Conservation (phyloP, 2,113 vertebrate species). For the Carollia perspicillata region DNA sequence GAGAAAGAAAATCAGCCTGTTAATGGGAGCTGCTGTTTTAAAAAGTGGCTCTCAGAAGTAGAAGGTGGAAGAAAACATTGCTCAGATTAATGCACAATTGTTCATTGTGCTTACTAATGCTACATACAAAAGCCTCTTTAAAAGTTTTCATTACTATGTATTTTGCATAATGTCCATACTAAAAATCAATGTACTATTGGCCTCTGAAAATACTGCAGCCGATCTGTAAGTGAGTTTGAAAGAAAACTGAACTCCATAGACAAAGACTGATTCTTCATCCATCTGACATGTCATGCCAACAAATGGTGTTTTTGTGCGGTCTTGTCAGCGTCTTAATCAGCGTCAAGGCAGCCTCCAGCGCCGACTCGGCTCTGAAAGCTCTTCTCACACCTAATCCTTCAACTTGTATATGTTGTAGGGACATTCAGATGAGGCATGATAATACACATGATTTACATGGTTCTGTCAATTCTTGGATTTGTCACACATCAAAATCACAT, state of each 20-base stretch:
- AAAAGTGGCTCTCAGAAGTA: conserved; percentile 57
- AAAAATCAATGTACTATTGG: conserved; percentile 75
- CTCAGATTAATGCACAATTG: conserved; percentile 62
- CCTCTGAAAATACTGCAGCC: conserved; percentile 73
- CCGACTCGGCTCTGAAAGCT: conserved; percentile 81
- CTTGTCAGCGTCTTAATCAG: conserved; percentile 94
- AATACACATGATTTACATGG: conserved; percentile 84
- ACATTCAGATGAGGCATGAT: conserved; percentile 84
- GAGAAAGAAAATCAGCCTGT: conserved; percentile 76
- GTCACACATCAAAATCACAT: conserved; percentile 68
- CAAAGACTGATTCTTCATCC: conserved; percentile 93
- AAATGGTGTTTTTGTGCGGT: conserved; percentile 91
- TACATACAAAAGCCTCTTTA: conserved; percentile 68
- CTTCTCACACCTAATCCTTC: conserved; percentile 83
- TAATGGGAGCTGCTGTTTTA: conserved; percentile 37
- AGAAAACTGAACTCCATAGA: conserved; percentile 87
- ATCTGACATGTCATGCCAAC: conserved; percentile 92
- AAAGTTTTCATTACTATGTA: conserved; percentile 71
- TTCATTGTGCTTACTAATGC: conserved; percentile 60
- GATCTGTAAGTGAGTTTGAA: conserved; percentile 82
- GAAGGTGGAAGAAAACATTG: conserved; percentile 45
- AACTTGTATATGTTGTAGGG: conserved; percentile 81
- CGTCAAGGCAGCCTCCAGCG: conserved; percentile 85
- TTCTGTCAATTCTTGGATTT: conserved; percentile 73
- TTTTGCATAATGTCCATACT: conserved; percentile 74